A percentile compares a stretch with the other conserved stretches of the same genome.
Conservation (phyloP, 2,888 invertebrate genomes). For the Drosophila kokeensis region DNA sequence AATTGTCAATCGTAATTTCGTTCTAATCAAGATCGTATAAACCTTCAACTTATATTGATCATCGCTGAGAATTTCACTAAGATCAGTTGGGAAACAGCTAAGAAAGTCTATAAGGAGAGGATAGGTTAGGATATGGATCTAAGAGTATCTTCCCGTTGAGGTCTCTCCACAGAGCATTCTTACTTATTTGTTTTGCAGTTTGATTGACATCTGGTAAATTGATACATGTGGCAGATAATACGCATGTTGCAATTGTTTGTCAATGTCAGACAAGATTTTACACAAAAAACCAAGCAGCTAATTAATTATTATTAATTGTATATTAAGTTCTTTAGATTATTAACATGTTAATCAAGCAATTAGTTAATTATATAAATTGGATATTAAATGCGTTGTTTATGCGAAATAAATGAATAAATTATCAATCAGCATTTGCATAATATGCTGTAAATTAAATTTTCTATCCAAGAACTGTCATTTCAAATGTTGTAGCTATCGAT, state of each 20-base stretch:
- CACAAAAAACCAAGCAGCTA: constrained; percentile 13
- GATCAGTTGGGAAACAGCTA: background rate
- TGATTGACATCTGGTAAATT: constrained; percentile 21
- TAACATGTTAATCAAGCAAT: constrained; percentile 13
- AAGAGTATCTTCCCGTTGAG: background rate
- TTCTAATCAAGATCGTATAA: background rate
- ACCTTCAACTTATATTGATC: background rate
- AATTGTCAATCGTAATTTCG: background rate
- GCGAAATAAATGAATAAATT: constrained; percentile 28
- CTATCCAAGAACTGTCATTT: constrained; percentile 33
- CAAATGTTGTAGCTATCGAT: background rate
- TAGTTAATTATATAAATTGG: constrained; percentile 1
- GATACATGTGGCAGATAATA: constrained; percentile 15
- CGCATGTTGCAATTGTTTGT: constrained; percentile 20
- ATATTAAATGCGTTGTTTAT: background rate
- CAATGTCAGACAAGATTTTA: constrained; percentile 36
- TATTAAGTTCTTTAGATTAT: constrained; percentile 12
- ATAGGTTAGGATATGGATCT: background rate
- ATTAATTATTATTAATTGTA: constrained; percentile 36
- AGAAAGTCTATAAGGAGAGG: background rate
- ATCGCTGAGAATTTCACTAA: background rate
- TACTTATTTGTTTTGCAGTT: background rate
- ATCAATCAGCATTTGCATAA: constrained; percentile 45
- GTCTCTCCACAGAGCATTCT: background rate
- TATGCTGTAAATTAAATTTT: constrained; percentile 35